These are phyloP conservation scores for Hypsibius dujardini DNA, from an alignment of 1,140 invertebrate species.

Conservation along the genomic window DNA sequence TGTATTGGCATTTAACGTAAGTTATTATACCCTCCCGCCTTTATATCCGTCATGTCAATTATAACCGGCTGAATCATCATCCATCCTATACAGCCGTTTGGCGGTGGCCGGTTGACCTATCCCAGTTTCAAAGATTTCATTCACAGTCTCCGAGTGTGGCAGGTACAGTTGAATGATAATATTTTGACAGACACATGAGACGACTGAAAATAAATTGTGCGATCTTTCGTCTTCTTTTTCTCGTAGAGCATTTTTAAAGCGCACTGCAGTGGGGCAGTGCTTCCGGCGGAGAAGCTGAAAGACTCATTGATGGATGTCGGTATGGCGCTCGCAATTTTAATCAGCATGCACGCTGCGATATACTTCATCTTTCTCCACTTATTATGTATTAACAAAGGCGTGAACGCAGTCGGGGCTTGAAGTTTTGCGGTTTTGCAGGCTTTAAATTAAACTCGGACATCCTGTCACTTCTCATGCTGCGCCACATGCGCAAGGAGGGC, in stretches of 20 bases:
- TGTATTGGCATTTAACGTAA: slow-evolving; percentile 43
- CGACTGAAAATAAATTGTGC: not conserved
- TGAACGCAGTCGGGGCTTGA: too few relatives aligned
- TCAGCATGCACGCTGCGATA: not conserved
- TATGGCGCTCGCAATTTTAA: slow-evolving; percentile 27
- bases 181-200: too few relatives aligned
- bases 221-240: not conserved
- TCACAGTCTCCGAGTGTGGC: slow-evolving; percentile 76
- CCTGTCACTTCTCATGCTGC: slow-evolving; percentile 55
- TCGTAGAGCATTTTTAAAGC: slow-evolving; percentile 55
- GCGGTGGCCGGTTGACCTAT: slow-evolving; percentile 60
- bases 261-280: slow-evolving; percentile 71
- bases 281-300: slow-evolving; percentile 62
- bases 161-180: slow-evolving; percentile 30
- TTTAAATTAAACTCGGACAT: slow-evolving; percentile 64
- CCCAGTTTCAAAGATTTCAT: slow-evolving; percentile 76
- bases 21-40: not conserved
- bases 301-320: slow-evolving; percentile 66
- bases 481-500: slow-evolving; percentile 80
- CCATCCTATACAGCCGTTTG: slow-evolving; percentile 43
- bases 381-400: too few relatives aligned
- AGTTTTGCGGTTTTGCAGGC: slow-evolving; percentile 34
- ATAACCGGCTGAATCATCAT: slow-evolving; percentile 9
- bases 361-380: too few relatives aligned
- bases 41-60: not conserved